Percentiles rank a stretch among this genome's conserved stretches.
Conservation (phyloP, 2,797 vertebrate species). For the Chelmon rostratus region DNA sequence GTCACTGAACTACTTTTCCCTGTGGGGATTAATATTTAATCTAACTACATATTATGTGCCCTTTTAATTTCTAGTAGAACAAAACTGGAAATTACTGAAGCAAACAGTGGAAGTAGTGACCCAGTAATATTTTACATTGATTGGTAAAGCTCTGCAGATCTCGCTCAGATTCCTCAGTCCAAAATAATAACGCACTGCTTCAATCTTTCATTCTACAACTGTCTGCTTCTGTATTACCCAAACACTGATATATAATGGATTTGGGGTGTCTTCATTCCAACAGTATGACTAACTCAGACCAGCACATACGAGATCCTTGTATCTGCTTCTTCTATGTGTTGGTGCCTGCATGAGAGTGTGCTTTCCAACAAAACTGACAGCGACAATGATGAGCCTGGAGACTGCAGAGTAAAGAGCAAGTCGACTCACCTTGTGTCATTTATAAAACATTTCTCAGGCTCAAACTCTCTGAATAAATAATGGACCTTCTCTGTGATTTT, state of each 20-base stretch:
- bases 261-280: conserved; percentile 15
- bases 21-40: neutral
- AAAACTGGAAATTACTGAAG: neutral
- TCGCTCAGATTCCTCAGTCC: neutral
- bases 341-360: conserved; percentile 15
- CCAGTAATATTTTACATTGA: neutral
- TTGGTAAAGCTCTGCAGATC: neutral
- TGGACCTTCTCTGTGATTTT: conserved; percentile 58
- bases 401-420: conserved; percentile 31
- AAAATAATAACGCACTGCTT: neutral
- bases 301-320: conserved; percentile 27
- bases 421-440: conserved; percentile 45
- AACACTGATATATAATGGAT: conserved; percentile 29
- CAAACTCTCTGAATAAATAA: conserved; percentile 59
- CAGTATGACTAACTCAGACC: conserved; percentile 12
- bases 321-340: conserved; percentile 37
- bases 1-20: neutral
- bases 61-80: neutral
- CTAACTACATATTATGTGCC: neutral
- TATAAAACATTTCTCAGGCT: conserved; percentile 60
- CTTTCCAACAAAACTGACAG: conserved; percentile 40
- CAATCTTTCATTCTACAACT: neutral
- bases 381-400: conserved; percentile 22
- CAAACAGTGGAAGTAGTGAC: neutral
- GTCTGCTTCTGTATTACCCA: conserved; percentile 9